Conservation (phyloP, 2,888 invertebrate species). For the Stenoptilia bipunctidactyla region DNA sequence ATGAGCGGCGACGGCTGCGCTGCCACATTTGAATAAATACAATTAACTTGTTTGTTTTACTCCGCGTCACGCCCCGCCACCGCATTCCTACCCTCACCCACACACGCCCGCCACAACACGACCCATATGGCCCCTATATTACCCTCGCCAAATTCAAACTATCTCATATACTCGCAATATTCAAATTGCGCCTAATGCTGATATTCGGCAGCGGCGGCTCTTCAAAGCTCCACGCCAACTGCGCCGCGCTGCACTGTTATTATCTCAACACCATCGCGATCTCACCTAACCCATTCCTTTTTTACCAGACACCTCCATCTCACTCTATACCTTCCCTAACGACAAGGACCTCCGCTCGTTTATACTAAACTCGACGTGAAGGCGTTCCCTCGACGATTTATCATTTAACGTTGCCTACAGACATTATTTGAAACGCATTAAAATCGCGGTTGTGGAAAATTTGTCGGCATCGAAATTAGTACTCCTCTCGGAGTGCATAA, state of each 20-base stretch:
- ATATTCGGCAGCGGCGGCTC: constrained; percentile 51
- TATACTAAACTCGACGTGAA: constrained; percentile 52
- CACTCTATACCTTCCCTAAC: constrained; percentile 31
- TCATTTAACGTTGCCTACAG: constrained; percentile 70
- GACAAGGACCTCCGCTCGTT: constrained; percentile 47
- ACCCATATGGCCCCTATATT: constrained; percentile 10
- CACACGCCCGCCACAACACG: constrained; percentile 6
- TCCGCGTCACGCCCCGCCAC: constrained; percentile 41
- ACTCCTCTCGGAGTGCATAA: constrained; percentile 59
- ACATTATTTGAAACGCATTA: constrained; percentile 71
- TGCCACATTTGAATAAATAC: constrained; percentile 66
- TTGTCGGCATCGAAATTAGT: constrained; percentile 70
- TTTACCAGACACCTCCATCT: constrained; percentile 56
- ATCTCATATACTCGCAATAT: constrained; percentile 36
- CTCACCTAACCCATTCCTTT: constrained; percentile 62
- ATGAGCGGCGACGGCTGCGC: constrained; percentile 43
- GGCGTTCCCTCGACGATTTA: constrained; percentile 67
- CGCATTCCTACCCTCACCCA: constrained; percentile 28
- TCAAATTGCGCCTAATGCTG: constrained; percentile 55
- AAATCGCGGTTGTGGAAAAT: constrained; percentile 67
- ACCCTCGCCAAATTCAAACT: constrained; percentile 30
- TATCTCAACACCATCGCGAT: constrained; percentile 69
- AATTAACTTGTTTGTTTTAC: constrained; percentile 71
- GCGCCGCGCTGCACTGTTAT: constrained; percentile 58
- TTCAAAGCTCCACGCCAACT: constrained; percentile 43